Conservation (phyloP, 2,113 vertebrate species). For the Xenus cinereus region DNA sequence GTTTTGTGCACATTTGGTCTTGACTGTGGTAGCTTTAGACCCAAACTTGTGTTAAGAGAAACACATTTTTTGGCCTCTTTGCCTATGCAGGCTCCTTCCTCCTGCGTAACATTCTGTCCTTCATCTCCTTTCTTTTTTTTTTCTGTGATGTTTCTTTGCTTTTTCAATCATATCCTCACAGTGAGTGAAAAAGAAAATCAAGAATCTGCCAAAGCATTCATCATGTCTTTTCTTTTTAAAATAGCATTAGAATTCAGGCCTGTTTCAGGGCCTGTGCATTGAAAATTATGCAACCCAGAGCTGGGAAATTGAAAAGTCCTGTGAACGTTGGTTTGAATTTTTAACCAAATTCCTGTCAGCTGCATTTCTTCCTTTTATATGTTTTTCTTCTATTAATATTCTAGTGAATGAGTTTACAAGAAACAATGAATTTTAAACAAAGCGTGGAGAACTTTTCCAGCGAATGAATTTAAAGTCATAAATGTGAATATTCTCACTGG, state of each 20-base stretch:
- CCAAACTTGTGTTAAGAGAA: background rate
- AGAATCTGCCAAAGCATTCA: slow-evolving; percentile 44
- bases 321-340: slow-evolving; percentile 47
- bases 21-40: background rate
- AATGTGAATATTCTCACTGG: background rate
- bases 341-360: slow-evolving; percentile 60
- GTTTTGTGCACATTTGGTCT: background rate
- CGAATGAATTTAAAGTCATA: background rate
- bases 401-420: slow-evolving; percentile 1
- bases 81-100: background rate
- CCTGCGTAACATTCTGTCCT: background rate
- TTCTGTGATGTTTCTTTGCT: background rate
- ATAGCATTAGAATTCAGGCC: slow-evolving; percentile 31
- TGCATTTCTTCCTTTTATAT: slow-evolving; percentile 39
- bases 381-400: slow-evolving; percentile 58
- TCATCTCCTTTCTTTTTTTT: background rate
- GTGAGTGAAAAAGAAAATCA: slow-evolving; percentile 40
- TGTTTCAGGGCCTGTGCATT: background rate
- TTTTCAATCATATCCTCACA: slow-evolving; percentile 26
- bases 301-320: slow-evolving; percentile 48
- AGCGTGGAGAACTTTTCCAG: background rate
- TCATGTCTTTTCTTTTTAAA: slow-evolving; percentile 55
- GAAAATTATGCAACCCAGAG: slow-evolving; percentile 5
- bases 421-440: slow-evolving; percentile 64
- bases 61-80: background rate